Conservation (phyloP, 2,888 invertebrate species). For the Argyra leucocephala region DNA sequence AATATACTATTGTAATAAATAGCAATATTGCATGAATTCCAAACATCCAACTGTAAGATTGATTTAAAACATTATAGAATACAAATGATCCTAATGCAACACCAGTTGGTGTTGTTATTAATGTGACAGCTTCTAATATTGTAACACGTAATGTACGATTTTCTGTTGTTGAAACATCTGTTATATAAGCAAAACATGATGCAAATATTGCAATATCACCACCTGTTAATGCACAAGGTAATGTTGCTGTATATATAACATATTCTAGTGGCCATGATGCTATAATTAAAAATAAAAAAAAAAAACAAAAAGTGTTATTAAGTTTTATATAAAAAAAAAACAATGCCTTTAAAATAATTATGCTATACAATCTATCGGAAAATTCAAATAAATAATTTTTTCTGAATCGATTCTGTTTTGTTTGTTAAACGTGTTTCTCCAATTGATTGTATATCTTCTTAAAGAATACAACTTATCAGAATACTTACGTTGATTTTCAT, state of each 20-base stretch:
- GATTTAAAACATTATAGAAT: constrained; percentile 44
- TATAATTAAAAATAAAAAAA: constrained; percentile 11
- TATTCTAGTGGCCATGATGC: constrained; percentile 61
- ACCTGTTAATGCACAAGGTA: constrained; percentile 68
- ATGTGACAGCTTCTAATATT: constrained; percentile 69
- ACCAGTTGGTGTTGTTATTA: constrained; percentile 75
- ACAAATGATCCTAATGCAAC: constrained; percentile 53
- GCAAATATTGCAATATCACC: constrained; percentile 73
- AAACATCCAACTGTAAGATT: constrained; percentile 66
- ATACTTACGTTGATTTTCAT: constrained; percentile 49
- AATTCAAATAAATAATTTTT: no score
- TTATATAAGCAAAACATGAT: constrained; percentile 68
- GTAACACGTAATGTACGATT: constrained; percentile 71
- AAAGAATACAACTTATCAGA: background rate
- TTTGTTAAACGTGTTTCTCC: no score
- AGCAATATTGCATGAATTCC: constrained; percentile 57
- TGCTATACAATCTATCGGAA: no score
- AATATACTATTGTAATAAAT: constrained; percentile 54
- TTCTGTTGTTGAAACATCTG: constrained; percentile 60
- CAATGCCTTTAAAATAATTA: no score
- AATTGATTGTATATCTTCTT: no score
- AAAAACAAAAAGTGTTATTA: no score
- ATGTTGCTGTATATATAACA: constrained; percentile 62
- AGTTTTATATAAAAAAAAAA: no score
- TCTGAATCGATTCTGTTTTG: no score